A percentile compares a stretch with the other conserved stretches of the same genome.
Conservation (phyloP, 1,140 invertebrate species). For the Papilio machaon region DNA sequence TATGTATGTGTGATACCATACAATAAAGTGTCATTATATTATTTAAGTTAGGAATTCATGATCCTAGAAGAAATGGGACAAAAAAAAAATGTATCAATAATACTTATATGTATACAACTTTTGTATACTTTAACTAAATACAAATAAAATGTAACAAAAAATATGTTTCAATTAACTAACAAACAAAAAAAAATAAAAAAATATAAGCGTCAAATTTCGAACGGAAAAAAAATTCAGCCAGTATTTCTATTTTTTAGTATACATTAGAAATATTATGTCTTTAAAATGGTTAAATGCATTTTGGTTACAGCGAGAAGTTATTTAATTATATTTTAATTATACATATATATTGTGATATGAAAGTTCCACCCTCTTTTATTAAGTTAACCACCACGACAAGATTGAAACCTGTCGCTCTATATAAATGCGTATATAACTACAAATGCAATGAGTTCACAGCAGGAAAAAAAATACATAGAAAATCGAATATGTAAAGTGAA, state of each 20-base stretch:
- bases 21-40: not conserved
- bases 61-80: not conserved
- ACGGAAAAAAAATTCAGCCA: not conserved
- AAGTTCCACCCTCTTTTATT: slow-evolving; percentile 61
- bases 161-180: not conserved
- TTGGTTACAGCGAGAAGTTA: slow-evolving; percentile 47
- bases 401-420: not conserved
- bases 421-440: slow-evolving; percentile 43
- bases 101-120: not conserved
- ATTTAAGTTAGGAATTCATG: not conserved
- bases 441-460: slow-evolving; percentile 52
- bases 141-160: not conserved
- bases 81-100: not conserved
- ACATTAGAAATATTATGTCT: not conserved
- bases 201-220: slow-evolving; percentile 1
- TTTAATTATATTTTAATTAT: slow-evolving; percentile 54
- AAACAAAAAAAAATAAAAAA: not conserved
- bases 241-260: not conserved
- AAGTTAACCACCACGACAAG: slow-evolving; percentile 3
- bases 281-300: slow-evolving; percentile 49
- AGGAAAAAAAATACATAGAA: slow-evolving; percentile 50
- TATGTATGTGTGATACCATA: not conserved
- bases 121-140: not conserved
- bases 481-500: slow-evolving; percentile 59
- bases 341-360: slow-evolving; percentile 75